phyloP scores from a whole-genome alignment of 2,113 vertebrate genomes.

The Piprites chloris region DNA sequence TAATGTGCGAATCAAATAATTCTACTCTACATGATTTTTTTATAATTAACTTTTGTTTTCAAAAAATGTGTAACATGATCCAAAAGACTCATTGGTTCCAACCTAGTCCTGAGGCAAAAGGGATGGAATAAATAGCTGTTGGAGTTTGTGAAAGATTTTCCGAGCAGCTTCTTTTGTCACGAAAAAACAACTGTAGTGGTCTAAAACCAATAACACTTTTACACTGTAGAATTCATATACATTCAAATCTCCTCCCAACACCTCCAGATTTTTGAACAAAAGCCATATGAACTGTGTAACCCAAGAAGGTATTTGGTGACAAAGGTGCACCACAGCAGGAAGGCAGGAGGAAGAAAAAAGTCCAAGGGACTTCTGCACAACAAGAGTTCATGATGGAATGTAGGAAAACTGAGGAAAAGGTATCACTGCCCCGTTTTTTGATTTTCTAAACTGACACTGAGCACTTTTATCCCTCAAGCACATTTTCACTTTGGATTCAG shows the following conservation, averaged over 20 bases:
- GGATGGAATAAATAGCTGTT: neutral
- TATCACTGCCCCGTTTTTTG: neutral
- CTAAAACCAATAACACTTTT: neutral
- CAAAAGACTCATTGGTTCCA: neutral
- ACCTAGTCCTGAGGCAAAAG: neutral
- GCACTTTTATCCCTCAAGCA: neutral
- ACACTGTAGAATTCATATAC: neutral
- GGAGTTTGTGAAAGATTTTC: neutral
- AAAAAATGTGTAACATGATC: neutral
- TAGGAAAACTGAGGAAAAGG: neutral
- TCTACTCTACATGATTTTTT: neutral
- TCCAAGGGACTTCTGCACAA: neutral
- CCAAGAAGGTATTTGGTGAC: neutral
- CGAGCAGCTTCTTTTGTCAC: neutral
- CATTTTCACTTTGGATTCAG: neutral
- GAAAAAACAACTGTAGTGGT: neutral
- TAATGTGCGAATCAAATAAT: neutral
- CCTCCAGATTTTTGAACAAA: neutral
- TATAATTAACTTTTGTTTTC: neutral
- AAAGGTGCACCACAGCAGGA: neutral
- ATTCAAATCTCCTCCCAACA: neutral
- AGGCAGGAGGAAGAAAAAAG: neutral
- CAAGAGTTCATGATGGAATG: rapidly evolving
- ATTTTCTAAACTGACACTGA: neutral
- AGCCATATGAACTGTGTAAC: neutral